phyloP scores from a whole-genome alignment of 2,797 vertebrate genomes.

The Argya squamiceps region DNA sequence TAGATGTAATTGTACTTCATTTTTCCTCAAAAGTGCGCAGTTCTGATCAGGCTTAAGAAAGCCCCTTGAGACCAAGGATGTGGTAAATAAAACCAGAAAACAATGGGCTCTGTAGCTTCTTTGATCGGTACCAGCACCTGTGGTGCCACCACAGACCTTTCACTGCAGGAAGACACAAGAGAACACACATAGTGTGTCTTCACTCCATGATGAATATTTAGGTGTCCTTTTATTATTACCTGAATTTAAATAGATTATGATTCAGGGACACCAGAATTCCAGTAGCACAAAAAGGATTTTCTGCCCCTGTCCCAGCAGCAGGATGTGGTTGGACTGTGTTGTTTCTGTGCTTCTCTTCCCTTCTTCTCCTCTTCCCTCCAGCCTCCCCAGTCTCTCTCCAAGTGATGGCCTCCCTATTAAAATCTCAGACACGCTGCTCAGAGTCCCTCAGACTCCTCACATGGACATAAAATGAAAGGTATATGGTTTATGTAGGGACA shows the following conservation, averaged over 20 bases:
- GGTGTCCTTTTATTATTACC: neutral
- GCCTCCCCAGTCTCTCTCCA: neutral
- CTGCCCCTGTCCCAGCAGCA: neutral
- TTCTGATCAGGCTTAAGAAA: neutral
- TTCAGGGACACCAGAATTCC: neutral
- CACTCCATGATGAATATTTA: neutral
- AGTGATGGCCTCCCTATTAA: accelerated
- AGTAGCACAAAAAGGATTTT: neutral
- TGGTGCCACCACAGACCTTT: neutral
- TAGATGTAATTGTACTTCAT: neutral
- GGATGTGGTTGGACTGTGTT: neutral
- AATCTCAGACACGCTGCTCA: accelerated
- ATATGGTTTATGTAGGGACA: neutral
- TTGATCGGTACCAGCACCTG: neutral
- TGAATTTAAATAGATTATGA: neutral
- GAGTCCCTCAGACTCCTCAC: neutral
- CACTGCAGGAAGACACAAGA: neutral
- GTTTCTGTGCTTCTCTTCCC: neutral
- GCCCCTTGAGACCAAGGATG: neutral
- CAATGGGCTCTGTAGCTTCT: neutral
- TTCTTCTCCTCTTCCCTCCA: neutral
- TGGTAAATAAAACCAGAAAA: neutral
- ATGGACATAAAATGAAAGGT: neutral
- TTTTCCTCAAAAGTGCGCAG: neutral
- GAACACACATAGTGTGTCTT: neutral